phyloP scores from a whole-genome alignment of 2,888 invertebrate genomes.

The Tachystola acroxantha region DNA sequence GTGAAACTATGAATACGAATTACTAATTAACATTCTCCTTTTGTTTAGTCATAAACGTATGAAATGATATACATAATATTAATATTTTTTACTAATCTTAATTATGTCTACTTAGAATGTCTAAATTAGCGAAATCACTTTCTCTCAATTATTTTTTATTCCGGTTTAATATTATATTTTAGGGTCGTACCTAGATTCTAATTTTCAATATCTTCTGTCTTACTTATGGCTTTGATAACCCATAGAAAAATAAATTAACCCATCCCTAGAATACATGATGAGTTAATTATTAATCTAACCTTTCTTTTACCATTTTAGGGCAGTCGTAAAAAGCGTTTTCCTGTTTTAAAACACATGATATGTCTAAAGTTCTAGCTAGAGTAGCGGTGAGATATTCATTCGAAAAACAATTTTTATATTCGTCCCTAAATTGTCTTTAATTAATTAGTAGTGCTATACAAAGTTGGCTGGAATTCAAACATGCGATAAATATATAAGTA shows the following conservation, averaged over 20 bases:
- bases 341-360: too few species aligned
- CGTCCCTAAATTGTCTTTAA: too few species aligned
- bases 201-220: constrained; percentile 24
- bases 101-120: constrained; percentile 12
- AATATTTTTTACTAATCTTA: constrained; percentile 4
- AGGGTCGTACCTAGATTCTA: constrained; percentile 27
- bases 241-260: constrained; percentile 1
- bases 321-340: too few species aligned
- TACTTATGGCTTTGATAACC: constrained; percentile 42
- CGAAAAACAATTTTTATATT: too few species aligned
- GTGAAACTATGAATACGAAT: constrained; percentile 8
- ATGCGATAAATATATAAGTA: too few species aligned
- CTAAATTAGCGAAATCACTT: constrained; percentile 16
- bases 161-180: constrained; percentile 2
- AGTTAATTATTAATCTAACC: too few species aligned
- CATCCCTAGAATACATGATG: too few species aligned
- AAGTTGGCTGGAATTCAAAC: too few species aligned
- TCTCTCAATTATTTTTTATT: constrained; percentile 9
- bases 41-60: background rate
- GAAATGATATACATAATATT: background rate
- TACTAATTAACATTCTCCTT: constrained; percentile 5
- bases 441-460: too few species aligned
- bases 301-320: too few species aligned
- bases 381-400: too few species aligned
- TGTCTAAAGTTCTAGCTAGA: too few species aligned